Evolutionary conservation across 2,113 vertebrate species (phyloP), one percentile per base, ranked within the genome.

Genomic region (Carassius auratus): DNA sequence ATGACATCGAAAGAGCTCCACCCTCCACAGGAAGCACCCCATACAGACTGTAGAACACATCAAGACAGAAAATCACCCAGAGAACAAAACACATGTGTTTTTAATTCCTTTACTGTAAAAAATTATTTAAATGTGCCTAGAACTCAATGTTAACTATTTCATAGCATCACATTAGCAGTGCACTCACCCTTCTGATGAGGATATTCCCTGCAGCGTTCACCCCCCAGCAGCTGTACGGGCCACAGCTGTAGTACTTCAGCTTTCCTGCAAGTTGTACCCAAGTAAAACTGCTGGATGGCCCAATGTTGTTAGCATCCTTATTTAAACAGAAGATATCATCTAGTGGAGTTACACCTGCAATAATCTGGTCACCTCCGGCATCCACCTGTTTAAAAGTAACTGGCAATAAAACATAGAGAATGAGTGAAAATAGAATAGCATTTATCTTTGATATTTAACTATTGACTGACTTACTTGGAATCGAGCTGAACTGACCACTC

Each of bases 221-320:
- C 2, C 83, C 86, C 88, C 88, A 89, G 75, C 88, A 89, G 33
- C 62, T 61, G 17, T 48, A 64, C 2, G 88, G 86, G 12, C 88
- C 88, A 68, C 88, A 89, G 4, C 86, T 85, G 86, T 85, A 50
- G 42, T 89, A 89, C 36, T 83, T 85, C 33, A 89, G 36, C 19
- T n/a, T 23, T 10, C 86, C 86, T 68, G n/a, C 26, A 26, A 87
- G 15, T 1, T 74, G 3, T 1, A 4, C 12, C 84, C 84, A 87
- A 1, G 55, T 7, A 15, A 73, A 26, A 0, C 26, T 6, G 15
- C 76, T 73, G 45, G 9, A 48, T 0, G 55, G 15, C n/a, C 80
- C 64, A 8, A 33, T 88, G 36, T 19, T 75, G 3, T 1, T 3
- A 66, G 64, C 17, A 59, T 85, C 45, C 4, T 42, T 66, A 33